Base-by-base conservation (phyloP, 2,888 invertebrate species). In the Caenorhabditis wallacei region DNA sequence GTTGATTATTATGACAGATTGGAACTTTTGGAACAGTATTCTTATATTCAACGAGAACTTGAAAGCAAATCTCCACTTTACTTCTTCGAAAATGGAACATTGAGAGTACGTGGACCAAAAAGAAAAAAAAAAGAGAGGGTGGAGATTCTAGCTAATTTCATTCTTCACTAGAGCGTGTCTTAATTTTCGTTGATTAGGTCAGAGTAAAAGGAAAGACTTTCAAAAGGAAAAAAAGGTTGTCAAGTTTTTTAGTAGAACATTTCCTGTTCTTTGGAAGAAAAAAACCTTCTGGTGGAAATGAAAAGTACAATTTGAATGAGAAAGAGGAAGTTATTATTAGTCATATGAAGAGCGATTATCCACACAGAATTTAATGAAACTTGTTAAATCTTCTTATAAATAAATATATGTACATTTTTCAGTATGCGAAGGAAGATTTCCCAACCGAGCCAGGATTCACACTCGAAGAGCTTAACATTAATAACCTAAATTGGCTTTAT, bases 401-500 rank as follows among this genome's bases (percentile, higher is more conserved):
- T n/a, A n/a, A n/a, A 54, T 11, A 20, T 26, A n/a, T 13, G n/a
- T 51, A 40, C 43, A 5, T 30, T 8, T 78, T 78, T 54, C 63
- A 78, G 78, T 69, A 69, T 18, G 56, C 79, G 3, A 48, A 70
- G 24, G 78, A 78, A 35, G 69, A 69, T 22, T 78, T 78, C 63
- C 78, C 78, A 11, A 3, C 61, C 26, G 69, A 72, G 53, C 82
- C 82, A 13, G 71, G 63, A 37, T 82, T 79, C 69, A 79, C 59
- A 8, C 16, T 69, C 2, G 82, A 78, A 40, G 82, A 82, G 22
- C 74, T 82, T 5, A 53, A 74, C 46, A 72, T 48, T 20, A 79
- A 74, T 51, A 79, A 82, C 22, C 16, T 54, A 4, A 78, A 74
- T 54, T 82, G 82, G 82, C 71, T 82, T 26, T 79, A 71, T 74